Conservation (phyloP, 2,888 invertebrate genomes). For the Eristalinus sepulchralis region DNA sequence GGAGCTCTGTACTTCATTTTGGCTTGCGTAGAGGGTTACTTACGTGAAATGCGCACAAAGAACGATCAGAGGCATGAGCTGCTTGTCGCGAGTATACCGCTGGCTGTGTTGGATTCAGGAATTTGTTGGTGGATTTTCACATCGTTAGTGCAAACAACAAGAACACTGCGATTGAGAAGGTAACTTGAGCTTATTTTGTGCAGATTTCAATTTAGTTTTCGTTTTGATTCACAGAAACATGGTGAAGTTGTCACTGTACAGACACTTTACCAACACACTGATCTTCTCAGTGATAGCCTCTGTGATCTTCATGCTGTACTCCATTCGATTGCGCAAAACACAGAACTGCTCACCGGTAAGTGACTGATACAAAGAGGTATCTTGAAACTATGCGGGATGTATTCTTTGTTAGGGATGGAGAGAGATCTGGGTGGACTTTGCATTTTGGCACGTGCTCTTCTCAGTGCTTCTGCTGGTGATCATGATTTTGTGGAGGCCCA, state of each 20-base stretch:
- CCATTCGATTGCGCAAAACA: slow-evolving; percentile 90
- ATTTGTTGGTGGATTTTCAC: slow-evolving; percentile 98
- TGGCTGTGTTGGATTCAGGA: slow-evolving; percentile 91
- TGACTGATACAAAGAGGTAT: background rate
- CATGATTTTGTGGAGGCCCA: slow-evolving; percentile 97
- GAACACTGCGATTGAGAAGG: slow-evolving; percentile 92
- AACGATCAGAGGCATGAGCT: slow-evolving; percentile 84
- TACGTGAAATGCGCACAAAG: slow-evolving; percentile 86
- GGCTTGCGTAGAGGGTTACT: slow-evolving; percentile 92
- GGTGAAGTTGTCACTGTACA: slow-evolving; percentile 93
- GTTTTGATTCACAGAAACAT: slow-evolving; percentile 86
- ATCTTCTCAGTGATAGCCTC: slow-evolving; percentile 95
- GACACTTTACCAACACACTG: slow-evolving; percentile 96
- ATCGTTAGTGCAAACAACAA: slow-evolving; percentile 92
- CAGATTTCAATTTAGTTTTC: slow-evolving; percentile 11
- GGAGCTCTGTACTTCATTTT: slow-evolving; percentile 92
- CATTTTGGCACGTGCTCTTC: slow-evolving; percentile 97
- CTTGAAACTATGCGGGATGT: slow-evolving; percentile 20
- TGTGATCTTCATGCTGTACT: slow-evolving; percentile 96
- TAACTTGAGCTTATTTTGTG: slow-evolving; percentile 74
- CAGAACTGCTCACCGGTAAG: slow-evolving; percentile 89
- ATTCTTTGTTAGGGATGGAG: slow-evolving; percentile 88
- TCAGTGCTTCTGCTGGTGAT: slow-evolving; percentile 93
- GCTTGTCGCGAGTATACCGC: slow-evolving; percentile 90
- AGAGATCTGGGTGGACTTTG: slow-evolving; percentile 96